A percentile compares a stretch with the other conserved stretches of the same genome.
Evolutionary conservation across 2,113 vertebrate genomes (phyloP).

Genomic region (Dicaeum eximium): DNA sequence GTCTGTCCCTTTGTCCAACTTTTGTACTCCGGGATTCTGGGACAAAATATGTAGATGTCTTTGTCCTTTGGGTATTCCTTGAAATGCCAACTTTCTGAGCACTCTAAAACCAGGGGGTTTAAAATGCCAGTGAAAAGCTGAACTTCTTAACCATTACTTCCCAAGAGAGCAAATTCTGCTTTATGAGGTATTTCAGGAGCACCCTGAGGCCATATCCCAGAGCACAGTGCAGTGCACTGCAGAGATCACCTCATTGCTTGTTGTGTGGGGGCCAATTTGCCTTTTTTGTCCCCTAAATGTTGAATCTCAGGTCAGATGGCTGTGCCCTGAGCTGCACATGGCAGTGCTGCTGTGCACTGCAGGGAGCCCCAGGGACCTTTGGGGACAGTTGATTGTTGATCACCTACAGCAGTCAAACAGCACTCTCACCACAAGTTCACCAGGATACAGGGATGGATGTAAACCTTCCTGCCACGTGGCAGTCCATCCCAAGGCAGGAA

Average conservation of each 20-base stretch:
- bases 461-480: not conserved
- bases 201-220: not conserved
- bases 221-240: not conserved
- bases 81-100: conserved; percentile 26
- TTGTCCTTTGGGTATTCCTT: conserved; percentile 29
- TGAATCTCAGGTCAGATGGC: not conserved
- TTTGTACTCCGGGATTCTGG: not conserved
- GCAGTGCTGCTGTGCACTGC: not conserved
- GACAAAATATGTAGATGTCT: conserved; percentile 12
- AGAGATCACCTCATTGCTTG: not conserved
- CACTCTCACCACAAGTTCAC: not conserved
- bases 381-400: not conserved
- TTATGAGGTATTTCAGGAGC: not conserved
- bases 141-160: not conserved
- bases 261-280: not conserved
- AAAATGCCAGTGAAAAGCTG: not conserved
- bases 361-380: not conserved
- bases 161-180: not conserved
- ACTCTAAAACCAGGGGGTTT: not conserved
- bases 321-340: not conserved
- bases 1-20: conserved; percentile 45
- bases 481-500: not conserved
- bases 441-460: fast-evolving
- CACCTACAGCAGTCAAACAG: not conserved
- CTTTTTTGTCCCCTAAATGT: not conserved